Base-by-base conservation (phyloP, 2,113 vertebrate genomes). In the Anguilla rostrata region DNA sequence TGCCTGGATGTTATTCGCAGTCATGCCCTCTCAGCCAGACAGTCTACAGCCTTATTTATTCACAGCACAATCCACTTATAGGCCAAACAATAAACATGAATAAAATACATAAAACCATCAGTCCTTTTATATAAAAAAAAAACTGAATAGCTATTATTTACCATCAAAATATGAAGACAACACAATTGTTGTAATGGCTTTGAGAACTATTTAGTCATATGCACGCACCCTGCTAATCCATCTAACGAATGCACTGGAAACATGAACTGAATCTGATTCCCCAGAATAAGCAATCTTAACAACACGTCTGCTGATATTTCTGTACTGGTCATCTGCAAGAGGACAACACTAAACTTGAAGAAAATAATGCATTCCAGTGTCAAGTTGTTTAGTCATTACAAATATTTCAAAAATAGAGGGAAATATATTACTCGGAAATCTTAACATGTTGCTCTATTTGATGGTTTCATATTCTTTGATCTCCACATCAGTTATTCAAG, bases 1-100 rank as follows among this genome's bases (percentile, higher is more conserved):
- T 53, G 63, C 81, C 15, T 87, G 18, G 93, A 95, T 95, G 90
- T 89, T 95, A 96, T 95, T 95, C 94, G 88, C 78, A 39, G 92
- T 94, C 95, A 96, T 96, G 95, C 92, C 89, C 89, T 89, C 84
- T 89, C 88, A 87, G 88, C 71, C 84, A 88, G 90, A 92, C 86
- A 81, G 87, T 82, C 89, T 81, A 66, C 75, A 82, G 81, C 85
- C 63, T 91, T 90, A 91, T 92, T 94, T 94, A 96, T 95, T 94
- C 94, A 88, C 87, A 87, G 91, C 94, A 94, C 94, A 95, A 88
- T 87, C 91, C 82, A 34, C 83, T 90, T 84, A 90, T 91, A 56
- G 53, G 53, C 34, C 34, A 9, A 34, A 81, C 5, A 80, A 85
- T 43, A 12, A 78, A 78, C 75, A 11, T 80, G 78, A 20, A 63